Conservation (phyloP, 2,113 vertebrate genomes). For the Gallinago undulata region DNA sequence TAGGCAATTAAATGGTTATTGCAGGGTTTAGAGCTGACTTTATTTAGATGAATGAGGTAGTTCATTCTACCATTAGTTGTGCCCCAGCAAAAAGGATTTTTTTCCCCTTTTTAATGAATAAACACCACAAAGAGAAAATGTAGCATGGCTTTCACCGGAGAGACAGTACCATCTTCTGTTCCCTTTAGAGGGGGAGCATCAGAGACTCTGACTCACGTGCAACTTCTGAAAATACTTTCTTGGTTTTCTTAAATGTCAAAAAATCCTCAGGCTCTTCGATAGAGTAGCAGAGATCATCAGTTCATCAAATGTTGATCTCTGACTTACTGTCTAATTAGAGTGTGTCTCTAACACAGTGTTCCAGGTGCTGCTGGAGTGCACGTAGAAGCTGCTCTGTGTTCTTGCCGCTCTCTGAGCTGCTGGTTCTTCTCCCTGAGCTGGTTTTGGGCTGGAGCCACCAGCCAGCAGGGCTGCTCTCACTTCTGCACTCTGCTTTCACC, state of each 20-base stretch:
- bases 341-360: background rate
- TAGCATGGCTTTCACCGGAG: background rate
- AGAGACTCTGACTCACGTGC: background rate
- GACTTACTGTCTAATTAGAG: background rate
- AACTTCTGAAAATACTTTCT: background rate
- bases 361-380: background rate
- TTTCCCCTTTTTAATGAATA: background rate
- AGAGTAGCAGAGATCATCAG: background rate
- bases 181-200: background rate
- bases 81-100: background rate
- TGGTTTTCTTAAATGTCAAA: background rate
- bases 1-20: conserved; percentile 21
- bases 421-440: background rate
- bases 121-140: background rate
- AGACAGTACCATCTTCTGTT: background rate
- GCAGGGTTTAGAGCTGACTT: background rate
- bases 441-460: background rate
- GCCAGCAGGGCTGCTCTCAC: background rate
- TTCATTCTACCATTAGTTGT: background rate
- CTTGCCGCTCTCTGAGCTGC: background rate
- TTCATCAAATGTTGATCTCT: background rate
- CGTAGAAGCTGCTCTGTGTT: fast-evolving
- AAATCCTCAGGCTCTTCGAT: background rate
- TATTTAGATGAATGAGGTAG: conserved; percentile 32
- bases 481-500: background rate